Conservation (phyloP, 2,113 vertebrate genomes). For the Cochlearius cochlearius region DNA sequence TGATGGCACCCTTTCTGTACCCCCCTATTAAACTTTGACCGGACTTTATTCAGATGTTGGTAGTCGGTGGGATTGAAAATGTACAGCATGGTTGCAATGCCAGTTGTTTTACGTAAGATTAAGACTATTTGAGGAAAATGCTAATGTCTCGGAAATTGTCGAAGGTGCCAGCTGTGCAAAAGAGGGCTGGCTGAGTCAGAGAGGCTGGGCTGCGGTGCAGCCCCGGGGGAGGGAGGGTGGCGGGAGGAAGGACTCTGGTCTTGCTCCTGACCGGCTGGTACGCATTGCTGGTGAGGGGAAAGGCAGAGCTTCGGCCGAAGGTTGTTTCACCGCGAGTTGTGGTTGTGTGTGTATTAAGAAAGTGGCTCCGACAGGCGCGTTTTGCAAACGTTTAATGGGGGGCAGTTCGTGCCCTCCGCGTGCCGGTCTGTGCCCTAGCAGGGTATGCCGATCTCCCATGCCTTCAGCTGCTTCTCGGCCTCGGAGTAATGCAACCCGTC, state of each 20-base stretch:
- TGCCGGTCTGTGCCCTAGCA: not conserved
- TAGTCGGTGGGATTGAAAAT: not conserved
- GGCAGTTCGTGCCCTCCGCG: rapidly evolving
- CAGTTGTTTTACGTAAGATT: not conserved
- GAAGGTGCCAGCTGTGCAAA: not conserved
- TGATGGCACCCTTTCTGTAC: not conserved
- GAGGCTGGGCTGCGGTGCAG: not conserved
- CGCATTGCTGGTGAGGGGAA: rapidly evolving
- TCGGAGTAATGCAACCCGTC: rapidly evolving
- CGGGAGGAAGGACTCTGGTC: not conserved
- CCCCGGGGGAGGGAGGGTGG: not conserved
- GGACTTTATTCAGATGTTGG: not conserved
- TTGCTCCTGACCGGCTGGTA: not conserved
- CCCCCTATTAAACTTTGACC: rapidly evolving
- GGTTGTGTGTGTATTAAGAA: not conserved
- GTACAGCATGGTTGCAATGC: not conserved
- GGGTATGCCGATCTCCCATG: not conserved
- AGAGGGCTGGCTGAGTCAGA: not conserved
- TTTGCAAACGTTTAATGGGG: not conserved
- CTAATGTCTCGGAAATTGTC: not conserved
- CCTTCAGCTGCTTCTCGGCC: not conserved
- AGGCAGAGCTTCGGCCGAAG: not conserved
- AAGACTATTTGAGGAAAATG: not conserved
- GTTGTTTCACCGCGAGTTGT: rapidly evolving
- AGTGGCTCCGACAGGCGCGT: not conserved